Evolutionary conservation across 2,888 invertebrate genomes (phyloP).

Genomic region (Rhogogaster chlorosoma): DNA sequence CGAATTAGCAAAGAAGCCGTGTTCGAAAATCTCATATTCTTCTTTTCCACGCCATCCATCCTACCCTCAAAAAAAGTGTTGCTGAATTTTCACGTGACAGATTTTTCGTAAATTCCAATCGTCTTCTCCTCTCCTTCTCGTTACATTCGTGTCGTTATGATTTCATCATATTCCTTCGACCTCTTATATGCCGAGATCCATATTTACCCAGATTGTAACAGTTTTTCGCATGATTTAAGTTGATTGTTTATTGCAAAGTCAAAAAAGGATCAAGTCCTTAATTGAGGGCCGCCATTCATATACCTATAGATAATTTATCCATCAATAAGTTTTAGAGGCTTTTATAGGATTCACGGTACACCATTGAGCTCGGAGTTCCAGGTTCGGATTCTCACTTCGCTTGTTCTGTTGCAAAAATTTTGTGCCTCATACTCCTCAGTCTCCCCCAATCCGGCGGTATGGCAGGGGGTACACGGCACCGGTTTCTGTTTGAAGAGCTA

Average conservation of each 20-base stretch:
- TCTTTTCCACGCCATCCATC: background rate
- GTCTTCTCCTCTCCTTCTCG: background rate
- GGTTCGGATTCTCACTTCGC: background rate
- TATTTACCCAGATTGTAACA: background rate
- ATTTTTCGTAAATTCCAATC: constrained; percentile 7
- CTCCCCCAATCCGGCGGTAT: background rate
- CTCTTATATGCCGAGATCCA: background rate
- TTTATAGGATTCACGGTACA: background rate
- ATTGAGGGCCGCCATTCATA: background rate
- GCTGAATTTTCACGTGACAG: background rate
- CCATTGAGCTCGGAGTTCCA: background rate
- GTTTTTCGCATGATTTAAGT: background rate
- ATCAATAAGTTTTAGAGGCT: background rate
- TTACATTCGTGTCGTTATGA: background rate
- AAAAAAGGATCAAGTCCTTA: background rate
- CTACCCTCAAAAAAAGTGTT: background rate
- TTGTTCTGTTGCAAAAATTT: background rate
- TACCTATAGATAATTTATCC: background rate
- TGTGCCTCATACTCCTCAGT: background rate
- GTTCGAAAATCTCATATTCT: constrained; percentile 1
- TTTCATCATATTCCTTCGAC: background rate
- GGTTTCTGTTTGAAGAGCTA: constrained; percentile 72
- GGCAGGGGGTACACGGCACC: constrained; percentile 60
- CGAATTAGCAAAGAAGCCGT: background rate
- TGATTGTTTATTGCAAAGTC: background rate